These are phyloP conservation scores for Nomada ferruginata DNA, from an alignment of 2,888 invertebrate genomes.

Conservation along the genomic window DNA sequence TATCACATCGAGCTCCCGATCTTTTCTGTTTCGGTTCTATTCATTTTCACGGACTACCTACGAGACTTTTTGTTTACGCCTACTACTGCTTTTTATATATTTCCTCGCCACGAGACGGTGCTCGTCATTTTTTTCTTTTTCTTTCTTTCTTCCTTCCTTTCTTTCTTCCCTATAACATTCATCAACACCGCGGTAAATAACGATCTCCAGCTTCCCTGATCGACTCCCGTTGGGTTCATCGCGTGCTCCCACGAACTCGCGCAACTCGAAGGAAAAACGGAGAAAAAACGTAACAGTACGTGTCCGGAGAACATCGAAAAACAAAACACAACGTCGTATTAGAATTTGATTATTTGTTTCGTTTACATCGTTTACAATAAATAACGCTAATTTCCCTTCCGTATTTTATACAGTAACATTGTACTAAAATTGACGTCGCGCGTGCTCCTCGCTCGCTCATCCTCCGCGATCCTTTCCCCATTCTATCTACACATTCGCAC, in stretches of 20 bases:
- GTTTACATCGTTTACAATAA: constrained; percentile 73
- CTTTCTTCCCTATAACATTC: constrained; percentile 7
- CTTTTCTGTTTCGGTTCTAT: constrained; percentile 66
- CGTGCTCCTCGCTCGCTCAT: constrained; percentile 47
- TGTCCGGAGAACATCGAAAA: constrained; percentile 55
- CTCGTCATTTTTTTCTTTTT: not conserved
- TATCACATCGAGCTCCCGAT: constrained; percentile 82
- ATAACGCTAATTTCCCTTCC: constrained; percentile 75
- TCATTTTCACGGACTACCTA: constrained; percentile 34
- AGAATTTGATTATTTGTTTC: constrained; percentile 72
- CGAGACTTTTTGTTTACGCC: constrained; percentile 28
- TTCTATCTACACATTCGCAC: not conserved
- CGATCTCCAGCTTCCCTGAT: constrained; percentile 3
- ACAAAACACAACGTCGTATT: constrained; percentile 71
- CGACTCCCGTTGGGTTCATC: constrained; percentile 26
- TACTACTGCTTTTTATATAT: constrained; percentile 7
- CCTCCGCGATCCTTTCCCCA: constrained; percentile 11
- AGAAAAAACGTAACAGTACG: constrained; percentile 65
- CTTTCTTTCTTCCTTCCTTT: constrained; percentile 1
- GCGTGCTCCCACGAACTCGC: constrained; percentile 30
- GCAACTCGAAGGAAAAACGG: constrained; percentile 46
- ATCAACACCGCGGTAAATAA: constrained; percentile 13
- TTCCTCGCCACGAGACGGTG: not conserved
- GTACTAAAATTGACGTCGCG: constrained; percentile 73
- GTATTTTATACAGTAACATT: constrained; percentile 75